Base-by-base conservation (phyloP, 1,140 invertebrate species). In the Triops cancriformis region DNA sequence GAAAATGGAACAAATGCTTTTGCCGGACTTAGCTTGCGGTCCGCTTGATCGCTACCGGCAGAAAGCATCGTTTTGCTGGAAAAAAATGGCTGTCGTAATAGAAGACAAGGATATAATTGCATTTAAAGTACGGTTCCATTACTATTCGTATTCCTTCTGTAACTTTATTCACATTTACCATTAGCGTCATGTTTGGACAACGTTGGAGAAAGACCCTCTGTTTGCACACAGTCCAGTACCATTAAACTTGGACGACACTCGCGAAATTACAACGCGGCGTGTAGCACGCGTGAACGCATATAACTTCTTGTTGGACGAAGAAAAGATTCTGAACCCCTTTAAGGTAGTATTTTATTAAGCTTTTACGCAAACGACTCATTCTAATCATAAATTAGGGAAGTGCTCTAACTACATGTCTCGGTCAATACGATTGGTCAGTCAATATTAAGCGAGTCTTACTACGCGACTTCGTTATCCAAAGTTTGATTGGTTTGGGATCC, bases 151-250 rank as follows among this genome's bases (percentile, higher is more conserved):
- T 7, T 10, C 51, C 18, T 6, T 64, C 3, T 12, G 6, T 64
- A 64, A n/a, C 51, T 23, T 64, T n/a, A 10, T 9, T 64, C 18
- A 14, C 14, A 64, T 14, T 23, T 0, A 3, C 77, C 82, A 88
- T 45, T 83, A 97, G 94, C 89, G 92, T 81, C 90, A 89, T 83
- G 86, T 97, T 79, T 96, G 92, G 91, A 88, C 89, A 31, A 89
- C 89, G 4, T 83, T 98, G 45, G 90, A 94, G 85, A 90, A 86
- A 18, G 92, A 96, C 84, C 91, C 93, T 7, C 81, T 92, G 0
- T 98, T 98, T 83, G 86, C 87, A 78, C 87, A 89, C 42, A 86
- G 87, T 80, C 82, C 80, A 80, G 64, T 80, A 43, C 85, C 87
- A 1, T 82, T 86, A 5, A 82, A 85, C 41, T 79, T 92, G 74